A percentile compares a stretch with the other conserved stretches of the same genome.
These are phyloP conservation scores for Drosophila prolongata DNA, from an alignment of 2,888 invertebrate species.

Conservation along the genomic window DNA sequence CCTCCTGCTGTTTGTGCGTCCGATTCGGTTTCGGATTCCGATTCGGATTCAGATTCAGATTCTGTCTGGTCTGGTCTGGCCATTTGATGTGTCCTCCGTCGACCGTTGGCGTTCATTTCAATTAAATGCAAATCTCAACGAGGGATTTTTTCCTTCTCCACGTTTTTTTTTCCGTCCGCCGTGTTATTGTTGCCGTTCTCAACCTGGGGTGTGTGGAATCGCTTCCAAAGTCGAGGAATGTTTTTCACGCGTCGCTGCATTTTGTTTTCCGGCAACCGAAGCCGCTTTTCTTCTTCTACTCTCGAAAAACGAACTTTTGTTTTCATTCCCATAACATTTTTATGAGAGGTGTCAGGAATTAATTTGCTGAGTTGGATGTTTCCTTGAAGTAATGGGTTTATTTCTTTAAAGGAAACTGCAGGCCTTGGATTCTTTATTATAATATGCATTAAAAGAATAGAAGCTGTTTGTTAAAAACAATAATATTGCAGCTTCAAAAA, in stretches of 20 bases:
- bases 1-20: constrained; percentile 38
- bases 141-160: constrained; percentile 47
- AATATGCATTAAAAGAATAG: neutral
- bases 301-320: constrained; percentile 68
- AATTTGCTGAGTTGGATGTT: constrained; percentile 3
- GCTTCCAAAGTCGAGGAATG: constrained; percentile 68
- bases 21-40: constrained; percentile 40
- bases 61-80: constrained; percentile 29
- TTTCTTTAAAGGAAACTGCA: neutral
- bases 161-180: constrained; percentile 4
- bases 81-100: constrained; percentile 46
- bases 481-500: no score
- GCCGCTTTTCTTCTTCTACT: constrained; percentile 22
- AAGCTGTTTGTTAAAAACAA: no score
- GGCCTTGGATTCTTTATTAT: neutral
- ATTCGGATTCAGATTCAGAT: constrained; percentile 16
- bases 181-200: constrained; percentile 43
- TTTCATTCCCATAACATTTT: constrained; percentile 20
- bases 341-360: constrained; percentile 22
- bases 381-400: neutral
- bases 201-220: constrained; percentile 33
- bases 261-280: constrained; percentile 67
- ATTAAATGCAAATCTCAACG: constrained; percentile 75
- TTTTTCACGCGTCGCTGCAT: constrained; percentile 77
- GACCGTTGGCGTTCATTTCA: constrained; percentile 67